Base-by-base conservation (phyloP, 2,888 invertebrate genomes). In the Pseudococcus jackbeardsleyi region DNA sequence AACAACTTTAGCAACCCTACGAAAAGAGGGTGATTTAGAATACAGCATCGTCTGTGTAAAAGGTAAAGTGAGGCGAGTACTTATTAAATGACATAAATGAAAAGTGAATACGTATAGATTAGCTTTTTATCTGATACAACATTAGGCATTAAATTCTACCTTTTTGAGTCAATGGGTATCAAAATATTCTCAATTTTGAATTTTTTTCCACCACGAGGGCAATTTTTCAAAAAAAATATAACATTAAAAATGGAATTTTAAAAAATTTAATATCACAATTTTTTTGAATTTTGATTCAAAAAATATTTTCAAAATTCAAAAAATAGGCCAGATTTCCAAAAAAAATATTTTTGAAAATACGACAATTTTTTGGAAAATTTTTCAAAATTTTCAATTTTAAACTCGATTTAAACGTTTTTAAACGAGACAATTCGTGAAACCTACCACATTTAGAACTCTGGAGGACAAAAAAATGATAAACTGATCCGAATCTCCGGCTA, bases 81-180 rank as follows among this genome's bases (percentile, higher is more conserved):
- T 68, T 68, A 68, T 68, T 68, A 68, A 22, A 68, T 68, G 68
- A 68, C 68, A 26, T 26, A 26, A 68, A 68, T 68, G 68, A 68
- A 68, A 68, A 68, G 68, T 26, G 26, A 68, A 68, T 26, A 26
- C 19, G 68, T 68, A 26, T 12, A 68, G 22, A 22, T 68, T 68
- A 68, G 22, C 68, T 15, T 68, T 68, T 68, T 68, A 68, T 68
- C 26, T 68, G 26, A 68, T 26, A 19, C 22, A 68, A 68, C 26
- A 19, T 68, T 11, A 68, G 68, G 68, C 68, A 26, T 68, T 26
- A 68, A 68, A 26, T 68, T 68, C 15, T 11, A 68, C 68, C 15
- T 22, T 26, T 12, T 12, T 19, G 9, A 68, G 19, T 68, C 26
- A 68, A 26, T 15, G 68, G 22, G 68, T 4, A 2, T 68, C 26